phyloP scores from a whole-genome alignment of 2,888 invertebrate species.

The Nysson spinosus region DNA sequence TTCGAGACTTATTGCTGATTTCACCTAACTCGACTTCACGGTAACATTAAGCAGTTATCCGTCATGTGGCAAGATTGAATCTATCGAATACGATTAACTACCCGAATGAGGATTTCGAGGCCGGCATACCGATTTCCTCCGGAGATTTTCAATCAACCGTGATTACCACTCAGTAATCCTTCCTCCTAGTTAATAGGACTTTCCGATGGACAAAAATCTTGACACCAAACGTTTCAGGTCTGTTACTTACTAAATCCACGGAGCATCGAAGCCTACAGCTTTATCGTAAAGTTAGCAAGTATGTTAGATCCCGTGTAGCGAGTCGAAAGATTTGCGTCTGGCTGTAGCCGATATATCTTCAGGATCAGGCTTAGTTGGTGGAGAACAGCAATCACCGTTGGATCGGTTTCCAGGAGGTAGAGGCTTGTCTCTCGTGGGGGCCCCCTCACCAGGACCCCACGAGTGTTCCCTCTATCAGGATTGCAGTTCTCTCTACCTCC shows the following conservation, averaged over 20 bases:
- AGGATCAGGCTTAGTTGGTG: slow-evolving; percentile 32
- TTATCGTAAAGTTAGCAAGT: slow-evolving; percentile 11
- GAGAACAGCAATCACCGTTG: slow-evolving; percentile 53
- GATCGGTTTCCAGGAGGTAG: slow-evolving; percentile 58
- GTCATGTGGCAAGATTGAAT: slow-evolving; percentile 32
- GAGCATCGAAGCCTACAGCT: not conserved
- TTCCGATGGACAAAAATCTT: too few species aligned
- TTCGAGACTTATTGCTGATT: slow-evolving; percentile 40
- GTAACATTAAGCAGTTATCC: slow-evolving; percentile 45
- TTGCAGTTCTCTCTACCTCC: slow-evolving; percentile 17
- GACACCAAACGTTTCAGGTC: too few species aligned
- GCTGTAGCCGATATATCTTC: slow-evolving; percentile 44
- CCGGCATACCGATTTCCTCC: slow-evolving; percentile 7
- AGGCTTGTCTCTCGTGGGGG: slow-evolving; percentile 45
- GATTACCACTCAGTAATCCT: too few species aligned
- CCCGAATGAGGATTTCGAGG: slow-evolving; percentile 4
- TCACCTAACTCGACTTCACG: slow-evolving; percentile 32
- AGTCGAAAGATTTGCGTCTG: slow-evolving; percentile 49
- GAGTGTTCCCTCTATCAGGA: slow-evolving; percentile 27
- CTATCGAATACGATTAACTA: slow-evolving; percentile 12
- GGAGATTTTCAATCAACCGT: not conserved
- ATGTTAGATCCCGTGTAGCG: slow-evolving; percentile 7
- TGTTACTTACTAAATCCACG: too few species aligned
- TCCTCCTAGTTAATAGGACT: too few species aligned
- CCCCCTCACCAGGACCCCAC: slow-evolving; percentile 31